Evolutionary conservation across 2,888 invertebrate genomes (phyloP).

Genomic region (Limnephilus rhombicus): DNA sequence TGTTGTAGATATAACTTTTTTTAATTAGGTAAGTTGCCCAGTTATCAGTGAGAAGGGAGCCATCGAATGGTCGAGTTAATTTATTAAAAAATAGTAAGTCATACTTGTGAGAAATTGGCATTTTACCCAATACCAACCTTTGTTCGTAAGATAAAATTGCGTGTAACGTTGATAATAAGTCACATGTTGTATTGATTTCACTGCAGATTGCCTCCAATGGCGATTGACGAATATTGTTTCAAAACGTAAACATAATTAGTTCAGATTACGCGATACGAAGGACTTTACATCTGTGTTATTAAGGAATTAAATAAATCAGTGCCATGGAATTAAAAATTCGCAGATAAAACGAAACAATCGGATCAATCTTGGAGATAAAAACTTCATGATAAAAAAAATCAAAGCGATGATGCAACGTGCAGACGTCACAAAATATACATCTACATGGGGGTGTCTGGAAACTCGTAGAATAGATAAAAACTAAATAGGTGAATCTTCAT

Average conservation of each 20-base stretch:
- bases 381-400: not conserved
- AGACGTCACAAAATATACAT: not conserved
- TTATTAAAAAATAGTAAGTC: not conserved
- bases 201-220: not conserved
- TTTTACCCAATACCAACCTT: not conserved
- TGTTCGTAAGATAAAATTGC: not conserved
- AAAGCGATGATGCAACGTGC: not conserved
- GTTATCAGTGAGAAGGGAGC: not conserved
- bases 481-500: no score
- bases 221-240: not conserved
- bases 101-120: not conserved
- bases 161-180: not conserved
- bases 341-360: not conserved
- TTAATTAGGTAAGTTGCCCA: no score
- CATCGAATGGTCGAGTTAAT: not conserved
- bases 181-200: not conserved
- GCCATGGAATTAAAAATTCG: not conserved
- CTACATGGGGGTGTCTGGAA: no score
- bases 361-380: not conserved
- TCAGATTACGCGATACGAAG: not conserved
- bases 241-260: slow-evolving; percentile 1
- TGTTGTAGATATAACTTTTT: no score
- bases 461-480: no score
- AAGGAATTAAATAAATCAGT: not conserved
- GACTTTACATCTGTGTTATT: not conserved